Percentiles rank a stretch among this genome's conserved stretches.
phyloP scores from a whole-genome alignment of 1,140 invertebrate species.

The Drosophila murphyi region DNA sequence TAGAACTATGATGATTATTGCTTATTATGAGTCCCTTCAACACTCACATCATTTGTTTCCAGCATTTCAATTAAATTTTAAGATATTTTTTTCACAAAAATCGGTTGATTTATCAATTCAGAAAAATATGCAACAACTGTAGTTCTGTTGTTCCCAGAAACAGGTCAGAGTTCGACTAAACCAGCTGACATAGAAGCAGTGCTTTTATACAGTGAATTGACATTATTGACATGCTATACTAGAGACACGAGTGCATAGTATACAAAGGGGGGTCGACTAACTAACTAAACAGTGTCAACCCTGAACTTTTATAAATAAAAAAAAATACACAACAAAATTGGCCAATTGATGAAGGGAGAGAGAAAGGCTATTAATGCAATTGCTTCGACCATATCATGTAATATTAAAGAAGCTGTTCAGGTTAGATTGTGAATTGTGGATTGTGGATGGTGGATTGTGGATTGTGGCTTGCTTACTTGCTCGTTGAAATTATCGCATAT shows the following conservation, averaged over 20 bases:
- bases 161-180: slow-evolving; percentile 53
- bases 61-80: slow-evolving; percentile 39
- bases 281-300: slow-evolving; percentile 15
- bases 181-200: slow-evolving; percentile 42
- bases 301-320: slow-evolving; percentile 44
- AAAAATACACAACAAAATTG: slow-evolving; percentile 8
- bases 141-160: slow-evolving; percentile 3
- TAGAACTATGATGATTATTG: neutral
- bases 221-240: slow-evolving; percentile 66
- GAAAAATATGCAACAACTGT: neutral
- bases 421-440: neutral
- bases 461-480: slow-evolving; percentile 76
- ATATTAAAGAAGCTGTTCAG: slow-evolving; percentile 20
- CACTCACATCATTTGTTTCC: slow-evolving; percentile 69
- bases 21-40: neutral
- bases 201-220: slow-evolving; percentile 59
- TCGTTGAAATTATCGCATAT: slow-evolving; percentile 84
- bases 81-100: slow-evolving; percentile 2
- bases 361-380: slow-evolving; percentile 3
- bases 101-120: neutral
- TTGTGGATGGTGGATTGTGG: neutral
- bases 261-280: neutral
- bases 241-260: slow-evolving; percentile 11
- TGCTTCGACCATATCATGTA: slow-evolving; percentile 6
- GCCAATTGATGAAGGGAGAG: neutral